Evolutionary conservation across 2,888 invertebrate species (phyloP).

Genomic region (Andrena flavipes): DNA sequence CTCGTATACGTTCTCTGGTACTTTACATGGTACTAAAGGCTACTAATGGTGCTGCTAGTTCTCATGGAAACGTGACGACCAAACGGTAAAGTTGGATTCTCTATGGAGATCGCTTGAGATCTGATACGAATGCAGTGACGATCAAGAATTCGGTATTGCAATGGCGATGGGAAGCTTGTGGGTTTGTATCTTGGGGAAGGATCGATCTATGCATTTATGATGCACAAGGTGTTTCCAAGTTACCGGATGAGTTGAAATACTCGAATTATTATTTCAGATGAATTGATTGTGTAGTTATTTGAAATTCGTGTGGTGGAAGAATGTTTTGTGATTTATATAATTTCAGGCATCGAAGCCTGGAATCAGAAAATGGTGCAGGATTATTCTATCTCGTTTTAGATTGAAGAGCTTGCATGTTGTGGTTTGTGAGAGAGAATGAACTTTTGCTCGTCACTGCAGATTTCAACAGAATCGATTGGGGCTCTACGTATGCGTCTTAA

Average conservation of each 20-base stretch:
- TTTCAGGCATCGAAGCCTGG: no score
- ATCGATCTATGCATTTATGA: neutral
- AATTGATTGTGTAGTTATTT: no score
- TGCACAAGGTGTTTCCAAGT: neutral
- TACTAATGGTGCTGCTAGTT: constrained; percentile 24
- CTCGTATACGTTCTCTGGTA: constrained; percentile 25
- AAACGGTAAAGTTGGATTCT: neutral
- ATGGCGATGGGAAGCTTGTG: constrained; percentile 18
- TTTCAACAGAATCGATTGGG: neutral
- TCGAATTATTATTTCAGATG: neutral
- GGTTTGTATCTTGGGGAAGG: no score
- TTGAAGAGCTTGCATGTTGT: no score
- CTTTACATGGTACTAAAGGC: constrained; percentile 30
- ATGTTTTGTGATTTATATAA: no score
- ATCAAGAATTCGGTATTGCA: constrained; percentile 2
- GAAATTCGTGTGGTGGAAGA: no score
- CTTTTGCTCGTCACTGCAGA: constrained; percentile 23
- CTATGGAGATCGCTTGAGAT: neutral
- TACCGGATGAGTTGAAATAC: neutral
- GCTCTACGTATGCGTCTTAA: neutral
- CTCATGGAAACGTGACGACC: neutral
- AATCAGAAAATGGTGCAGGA: no score
- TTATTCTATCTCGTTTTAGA: no score
- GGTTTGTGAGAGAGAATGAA: neutral
- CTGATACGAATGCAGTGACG: no score